These are phyloP conservation scores for Drosophila mauritiana DNA, from an alignment of 1,140 invertebrate species.

Conservation along the genomic window DNA sequence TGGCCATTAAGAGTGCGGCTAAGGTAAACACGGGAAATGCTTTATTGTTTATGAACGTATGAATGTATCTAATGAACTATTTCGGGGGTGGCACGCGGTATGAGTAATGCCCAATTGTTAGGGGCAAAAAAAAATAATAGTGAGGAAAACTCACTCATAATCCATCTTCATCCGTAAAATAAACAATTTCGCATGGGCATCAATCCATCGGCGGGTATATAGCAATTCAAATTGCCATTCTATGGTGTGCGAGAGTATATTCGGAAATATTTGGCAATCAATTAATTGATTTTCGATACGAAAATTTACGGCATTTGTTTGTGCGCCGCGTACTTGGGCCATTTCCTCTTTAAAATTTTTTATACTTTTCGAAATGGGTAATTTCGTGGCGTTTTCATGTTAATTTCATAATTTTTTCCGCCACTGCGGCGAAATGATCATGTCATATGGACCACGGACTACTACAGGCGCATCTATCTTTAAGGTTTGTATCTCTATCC, in stretches of 20 bases:
- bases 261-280: conserved; percentile 73
- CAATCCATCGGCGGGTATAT: conserved; percentile 72
- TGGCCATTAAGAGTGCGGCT: conserved; percentile 71
- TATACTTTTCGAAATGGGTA: neutral
- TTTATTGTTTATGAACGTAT: conserved; percentile 73
- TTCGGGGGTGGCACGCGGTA: conserved; percentile 23
- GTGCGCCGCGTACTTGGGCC: conserved; percentile 47
- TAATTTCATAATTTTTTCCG: conserved; percentile 80
- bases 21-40: conserved; percentile 73
- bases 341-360: conserved; percentile 58
- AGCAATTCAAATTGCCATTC: conserved; percentile 25
- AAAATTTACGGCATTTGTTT: conserved; percentile 41
- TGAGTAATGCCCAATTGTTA: conserved; percentile 67
- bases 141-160: conserved; percentile 63
- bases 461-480: conserved; percentile 53
- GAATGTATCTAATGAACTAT: conserved; percentile 52
- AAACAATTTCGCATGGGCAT: conserved; percentile 71
- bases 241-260: conserved; percentile 12
- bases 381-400: conserved; percentile 57
- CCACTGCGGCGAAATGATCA: conserved; percentile 69
- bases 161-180: conserved; percentile 80
- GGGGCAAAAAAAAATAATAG: conserved; percentile 30
- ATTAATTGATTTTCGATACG: conserved; percentile 76
- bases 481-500: conserved; percentile 26
- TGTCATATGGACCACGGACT: conserved; percentile 55